Percentiles rank a stretch among this genome's conserved stretches.
phyloP scores from a whole-genome alignment of 2,888 invertebrate genomes.

The Auanema sp. region DNA sequence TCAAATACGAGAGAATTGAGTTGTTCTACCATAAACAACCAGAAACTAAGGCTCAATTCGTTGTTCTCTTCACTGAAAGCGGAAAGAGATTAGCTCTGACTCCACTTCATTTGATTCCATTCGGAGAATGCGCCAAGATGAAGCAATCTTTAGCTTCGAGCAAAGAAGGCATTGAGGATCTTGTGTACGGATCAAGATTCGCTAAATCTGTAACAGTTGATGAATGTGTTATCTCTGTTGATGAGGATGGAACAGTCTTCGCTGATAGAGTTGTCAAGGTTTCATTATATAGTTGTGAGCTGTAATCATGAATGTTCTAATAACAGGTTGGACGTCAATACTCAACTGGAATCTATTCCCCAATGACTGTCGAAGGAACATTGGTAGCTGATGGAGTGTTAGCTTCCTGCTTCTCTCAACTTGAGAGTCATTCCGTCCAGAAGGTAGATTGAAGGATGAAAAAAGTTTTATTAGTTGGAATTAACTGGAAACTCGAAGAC shows the following conservation, averaged over 20 bases:
- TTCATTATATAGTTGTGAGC: background rate
- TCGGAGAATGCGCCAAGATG: slow-evolving; percentile 47
- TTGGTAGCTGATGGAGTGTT: slow-evolving; percentile 57
- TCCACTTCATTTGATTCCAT: slow-evolving; percentile 56
- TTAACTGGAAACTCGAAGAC: background rate
- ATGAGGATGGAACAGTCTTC: slow-evolving; percentile 28
- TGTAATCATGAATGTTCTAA: slow-evolving; percentile 6
- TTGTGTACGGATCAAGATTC: slow-evolving; percentile 35
- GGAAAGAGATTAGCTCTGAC: slow-evolving; percentile 54
- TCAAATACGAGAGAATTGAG: slow-evolving; percentile 60
- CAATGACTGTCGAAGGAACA: slow-evolving; percentile 62
- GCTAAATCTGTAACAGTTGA: slow-evolving; percentile 39
- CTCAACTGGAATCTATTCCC: slow-evolving; percentile 60
- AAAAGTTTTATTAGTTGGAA: background rate
- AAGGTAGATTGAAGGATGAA: slow-evolving; percentile 36
- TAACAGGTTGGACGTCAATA: slow-evolving; percentile 49
- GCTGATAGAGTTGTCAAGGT: slow-evolving; percentile 54
- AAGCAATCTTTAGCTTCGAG: background rate
- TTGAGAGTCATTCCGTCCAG: slow-evolving; percentile 58
- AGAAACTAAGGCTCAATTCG: slow-evolving; percentile 47
- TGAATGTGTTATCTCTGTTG: slow-evolving; percentile 56
- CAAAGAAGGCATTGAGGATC: slow-evolving; percentile 29
- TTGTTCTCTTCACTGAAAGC: slow-evolving; percentile 47
- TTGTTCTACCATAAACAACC: slow-evolving; percentile 62
- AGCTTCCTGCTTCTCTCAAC: slow-evolving; percentile 61